Base-by-base conservation (phyloP, 2,113 vertebrate genomes). In the Calyptomena viridis region DNA sequence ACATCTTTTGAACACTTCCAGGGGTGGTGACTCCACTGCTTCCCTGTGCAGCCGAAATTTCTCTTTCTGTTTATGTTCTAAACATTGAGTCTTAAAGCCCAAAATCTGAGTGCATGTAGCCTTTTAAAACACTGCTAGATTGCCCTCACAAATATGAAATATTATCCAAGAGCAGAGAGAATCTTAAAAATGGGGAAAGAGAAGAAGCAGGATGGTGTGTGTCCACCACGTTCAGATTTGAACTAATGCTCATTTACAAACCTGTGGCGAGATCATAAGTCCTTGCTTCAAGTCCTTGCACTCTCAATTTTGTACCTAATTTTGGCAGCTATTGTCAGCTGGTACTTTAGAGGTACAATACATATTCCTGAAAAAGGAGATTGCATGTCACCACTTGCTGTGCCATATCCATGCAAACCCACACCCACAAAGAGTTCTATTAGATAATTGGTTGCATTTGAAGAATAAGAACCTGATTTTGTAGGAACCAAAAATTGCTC, bases 381-480 rank as follows among this genome's bases (percentile, higher is more conserved):
- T 60, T 66, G 77, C 59, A 90, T 21, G 19, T 91, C 87, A 91
- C 60, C 1, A 0, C 93, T 89, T 19, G 33, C 91, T 94, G 83
- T 62, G 88, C 73, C 78, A 63, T 58, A 72, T 81, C 83, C 84
- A 69, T 63, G 52, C 86, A 92, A 88, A 86, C 91, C 87, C 84
- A 93, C 86, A 85, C 59, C 90, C 90, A 62, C 94, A 22, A 81
- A 2, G 77, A 84, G 87, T 3, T 84, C 83, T 84, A 44, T 11
- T 68, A 83, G 90, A 55, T 94, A 96, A 94, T 68, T 87, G 91
- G 85, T 56, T 84, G 78, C 71, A 96, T 87, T 90, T 90, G 50
- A 94, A 84, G 71, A 94, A 49, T 58, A 95, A 75, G 60, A 90
- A 84, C 47, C 75, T 81, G 59, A 71, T 78, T 91, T 78, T 89